phyloP scores from a whole-genome alignment of 2,888 invertebrate genomes.

The Siphlonurus alternatus region DNA sequence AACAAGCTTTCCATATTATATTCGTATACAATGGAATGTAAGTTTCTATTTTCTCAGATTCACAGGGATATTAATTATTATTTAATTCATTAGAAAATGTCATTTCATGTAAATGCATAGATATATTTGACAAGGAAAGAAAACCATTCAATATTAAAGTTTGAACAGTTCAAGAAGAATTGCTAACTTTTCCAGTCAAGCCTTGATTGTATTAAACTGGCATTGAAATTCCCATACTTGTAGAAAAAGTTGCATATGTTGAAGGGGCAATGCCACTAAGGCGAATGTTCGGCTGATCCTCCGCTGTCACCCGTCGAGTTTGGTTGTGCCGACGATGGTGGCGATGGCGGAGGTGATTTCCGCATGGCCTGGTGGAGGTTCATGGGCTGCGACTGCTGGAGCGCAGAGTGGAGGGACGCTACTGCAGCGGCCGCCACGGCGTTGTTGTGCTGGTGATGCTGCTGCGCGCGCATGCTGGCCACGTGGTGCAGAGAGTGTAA shows the following conservation, averaged over 20 bases:
- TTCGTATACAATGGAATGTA: no score
- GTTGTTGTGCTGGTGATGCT: slow-evolving; percentile 28
- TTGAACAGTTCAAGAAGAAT: no score
- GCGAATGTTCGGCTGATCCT: background rate
- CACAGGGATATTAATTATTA: no score
- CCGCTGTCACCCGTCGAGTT: background rate
- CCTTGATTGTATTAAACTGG: background rate
- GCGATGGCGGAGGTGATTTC: slow-evolving; percentile 1
- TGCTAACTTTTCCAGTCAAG: no score
- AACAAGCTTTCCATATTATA: no score
- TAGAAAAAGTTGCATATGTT: background rate
- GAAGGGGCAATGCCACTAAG: no score
- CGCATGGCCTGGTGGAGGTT: slow-evolving; percentile 7
- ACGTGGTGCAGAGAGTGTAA: slow-evolving; percentile 52
- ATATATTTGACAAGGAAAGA: no score
- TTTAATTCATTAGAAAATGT: no score
- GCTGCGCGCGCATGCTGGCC: slow-evolving; percentile 32
- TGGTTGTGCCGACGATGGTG: background rate
- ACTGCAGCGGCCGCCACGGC: slow-evolving; percentile 19
- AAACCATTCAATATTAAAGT: no score
- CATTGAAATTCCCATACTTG: background rate
- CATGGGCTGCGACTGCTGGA: slow-evolving; percentile 8
- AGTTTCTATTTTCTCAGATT: no score
- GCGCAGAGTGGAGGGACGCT: slow-evolving; percentile 15
- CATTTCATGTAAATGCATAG: no score